phyloP scores from a whole-genome alignment of 2,113 vertebrate genomes.

The Danionella cerebrum region DNA sequence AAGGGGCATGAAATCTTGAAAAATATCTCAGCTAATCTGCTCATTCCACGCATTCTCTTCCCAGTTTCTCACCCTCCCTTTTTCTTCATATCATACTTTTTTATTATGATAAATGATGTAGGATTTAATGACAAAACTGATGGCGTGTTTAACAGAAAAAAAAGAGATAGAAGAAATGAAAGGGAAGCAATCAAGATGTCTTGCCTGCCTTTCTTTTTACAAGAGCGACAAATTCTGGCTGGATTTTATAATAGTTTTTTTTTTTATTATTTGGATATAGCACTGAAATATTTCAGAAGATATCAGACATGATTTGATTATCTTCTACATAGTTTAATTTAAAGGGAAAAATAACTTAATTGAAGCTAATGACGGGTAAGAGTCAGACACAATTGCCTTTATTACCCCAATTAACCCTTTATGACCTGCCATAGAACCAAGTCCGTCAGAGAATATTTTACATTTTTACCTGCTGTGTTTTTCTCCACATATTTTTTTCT shows the following conservation, averaged over 20 bases:
- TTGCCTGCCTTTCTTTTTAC: conserved; percentile 5
- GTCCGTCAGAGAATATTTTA: too few species aligned
- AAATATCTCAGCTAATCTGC: conserved; percentile 72
- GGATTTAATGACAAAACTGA: conserved; percentile 29
- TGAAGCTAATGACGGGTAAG: too few species aligned
- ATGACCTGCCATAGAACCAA: too few species aligned
- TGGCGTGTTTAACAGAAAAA: conserved; percentile 17
- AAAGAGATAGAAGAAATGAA: not conserved
- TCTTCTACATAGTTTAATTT: too few species aligned
- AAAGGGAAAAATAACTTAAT: too few species aligned
- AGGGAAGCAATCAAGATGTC: not conserved
- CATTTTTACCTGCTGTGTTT: too few species aligned
- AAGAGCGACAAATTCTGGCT: not conserved
- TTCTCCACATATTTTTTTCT: too few species aligned
- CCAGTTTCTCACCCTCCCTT: conserved; percentile 44
- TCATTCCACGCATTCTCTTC: conserved; percentile 50
- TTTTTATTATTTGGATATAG: not conserved
- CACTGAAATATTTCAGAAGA: too few species aligned
- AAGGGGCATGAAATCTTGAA: conserved; percentile 75
- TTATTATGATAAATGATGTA: conserved; percentile 48
- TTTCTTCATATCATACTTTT: conserved; percentile 38
- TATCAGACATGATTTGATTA: too few species aligned
- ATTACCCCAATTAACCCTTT: too few species aligned
- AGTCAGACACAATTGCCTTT: too few species aligned
- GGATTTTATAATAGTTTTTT: not conserved